Conservation (phyloP, 2,888 invertebrate species). For the Dolomedes plantarius region DNA sequence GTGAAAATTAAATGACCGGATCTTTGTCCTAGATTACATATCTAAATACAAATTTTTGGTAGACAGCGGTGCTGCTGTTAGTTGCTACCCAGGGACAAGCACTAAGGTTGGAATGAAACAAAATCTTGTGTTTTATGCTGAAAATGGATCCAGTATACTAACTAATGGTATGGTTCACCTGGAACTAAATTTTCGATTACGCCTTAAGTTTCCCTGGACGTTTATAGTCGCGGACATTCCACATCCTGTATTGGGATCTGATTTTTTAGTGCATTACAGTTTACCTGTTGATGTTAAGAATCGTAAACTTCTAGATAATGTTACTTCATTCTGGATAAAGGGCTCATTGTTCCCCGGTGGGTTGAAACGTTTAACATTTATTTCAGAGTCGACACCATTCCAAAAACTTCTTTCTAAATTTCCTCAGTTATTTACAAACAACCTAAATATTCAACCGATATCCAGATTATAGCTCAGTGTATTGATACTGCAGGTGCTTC, state of each 20-base stretch:
- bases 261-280: constrained; percentile 37
- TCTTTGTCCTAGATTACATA: not conserved
- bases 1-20: not conserved
- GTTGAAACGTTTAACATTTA: not conserved
- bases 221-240: constrained; percentile 72
- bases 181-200: constrained; percentile 40
- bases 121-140: not conserved
- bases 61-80: not conserved
- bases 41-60: not conserved
- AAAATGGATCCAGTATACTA: not conserved
- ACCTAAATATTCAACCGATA: not conserved
- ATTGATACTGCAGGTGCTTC: constrained; percentile 24
- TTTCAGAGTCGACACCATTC: not conserved
- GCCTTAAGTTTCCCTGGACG: constrained; percentile 26
- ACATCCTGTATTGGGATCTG: constrained; percentile 70
- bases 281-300: constrained; percentile 26
- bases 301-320: not conserved
- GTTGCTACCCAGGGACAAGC: not conserved
- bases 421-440: not conserved
- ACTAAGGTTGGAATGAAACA: not conserved
- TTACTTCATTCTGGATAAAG: not conserved
- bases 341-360: not conserved
- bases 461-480: not conserved
- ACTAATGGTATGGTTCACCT: not conserved
- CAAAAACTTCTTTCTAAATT: not conserved